Percentiles rank a stretch among this genome's conserved stretches.
Evolutionary conservation across 2,113 vertebrate species (phyloP).

Genomic region (Bos javanicus): DNA sequence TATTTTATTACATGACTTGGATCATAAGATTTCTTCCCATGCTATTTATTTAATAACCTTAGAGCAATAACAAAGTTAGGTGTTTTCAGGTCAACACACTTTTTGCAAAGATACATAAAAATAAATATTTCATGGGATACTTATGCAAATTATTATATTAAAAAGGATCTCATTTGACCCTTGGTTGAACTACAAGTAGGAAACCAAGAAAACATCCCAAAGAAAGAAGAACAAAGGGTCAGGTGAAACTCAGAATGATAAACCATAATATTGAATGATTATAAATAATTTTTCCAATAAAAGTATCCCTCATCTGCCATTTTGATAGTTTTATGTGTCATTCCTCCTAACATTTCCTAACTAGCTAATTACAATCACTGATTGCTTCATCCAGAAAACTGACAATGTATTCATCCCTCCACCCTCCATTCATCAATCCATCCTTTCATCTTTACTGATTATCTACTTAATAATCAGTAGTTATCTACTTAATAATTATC

Average conservation of each 20-base stretch:
- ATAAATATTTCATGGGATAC: not conserved
- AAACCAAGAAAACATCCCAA: not conserved
- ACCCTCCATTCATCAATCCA: not conserved
- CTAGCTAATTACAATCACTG: not conserved
- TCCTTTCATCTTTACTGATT: not conserved
- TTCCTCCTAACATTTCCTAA: not conserved
- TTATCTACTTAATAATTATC: not conserved
- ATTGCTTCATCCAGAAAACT: not conserved
- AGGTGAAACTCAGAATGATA: not conserved
- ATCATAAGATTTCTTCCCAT: not conserved
- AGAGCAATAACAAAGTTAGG: not conserved
- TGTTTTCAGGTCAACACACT: not conserved
- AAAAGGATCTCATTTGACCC: not conserved
- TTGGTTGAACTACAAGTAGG: not conserved
- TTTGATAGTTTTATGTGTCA: not conserved
- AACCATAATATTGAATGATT: not conserved
- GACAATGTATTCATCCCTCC: not conserved
- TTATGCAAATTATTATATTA: not conserved
- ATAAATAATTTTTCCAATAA: not conserved
- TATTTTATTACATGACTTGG: not conserved
- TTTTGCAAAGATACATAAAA: not conserved
- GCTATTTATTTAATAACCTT: not conserved
- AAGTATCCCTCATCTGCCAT: not conserved
- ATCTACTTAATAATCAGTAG: not conserved
- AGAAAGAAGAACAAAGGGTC: not conserved